Evolutionary conservation across 2,888 invertebrate genomes (phyloP).

Genomic region (Rutpela maculata): DNA sequence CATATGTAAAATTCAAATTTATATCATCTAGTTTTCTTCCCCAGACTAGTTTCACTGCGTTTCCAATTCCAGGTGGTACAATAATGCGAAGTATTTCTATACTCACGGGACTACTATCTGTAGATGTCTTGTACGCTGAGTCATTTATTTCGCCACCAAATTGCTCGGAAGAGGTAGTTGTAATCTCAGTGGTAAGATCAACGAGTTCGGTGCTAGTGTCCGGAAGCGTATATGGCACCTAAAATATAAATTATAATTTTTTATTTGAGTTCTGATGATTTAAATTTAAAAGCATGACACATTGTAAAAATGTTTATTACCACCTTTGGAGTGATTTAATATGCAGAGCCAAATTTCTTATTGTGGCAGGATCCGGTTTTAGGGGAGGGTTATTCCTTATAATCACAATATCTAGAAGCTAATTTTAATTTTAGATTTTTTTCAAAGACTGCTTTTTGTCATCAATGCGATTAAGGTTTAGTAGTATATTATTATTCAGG

Average conservation of each 20-base stretch:
- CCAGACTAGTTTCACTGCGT: slow-evolving; percentile 64
- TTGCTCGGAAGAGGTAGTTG: slow-evolving; percentile 6
- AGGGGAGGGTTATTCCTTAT: too few species aligned
- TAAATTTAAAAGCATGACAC: too few species aligned
- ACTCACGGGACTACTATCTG: slow-evolving; percentile 45
- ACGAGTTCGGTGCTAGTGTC: background rate
- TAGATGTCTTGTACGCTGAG: slow-evolving; percentile 9
- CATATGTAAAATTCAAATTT: slow-evolving; percentile 61
- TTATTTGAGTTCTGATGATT: too few species aligned
- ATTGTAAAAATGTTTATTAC: too few species aligned
- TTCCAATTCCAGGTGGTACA: slow-evolving; percentile 60
- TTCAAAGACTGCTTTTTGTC: too few species aligned
- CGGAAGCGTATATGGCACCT: slow-evolving; percentile 16
- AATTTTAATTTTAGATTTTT: too few species aligned
- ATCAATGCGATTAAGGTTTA: too few species aligned
- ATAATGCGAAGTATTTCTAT: slow-evolving; percentile 63
- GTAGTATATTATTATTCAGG: too few species aligned
- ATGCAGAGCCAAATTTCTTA: too few species aligned
- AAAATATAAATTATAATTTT: background rate
- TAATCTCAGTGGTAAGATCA: slow-evolving; percentile 3
- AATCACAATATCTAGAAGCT: too few species aligned
- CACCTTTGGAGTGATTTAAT: too few species aligned
- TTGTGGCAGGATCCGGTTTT: too few species aligned
- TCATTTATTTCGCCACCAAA: background rate
- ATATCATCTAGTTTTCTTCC: slow-evolving; percentile 56